Base-by-base conservation (phyloP, 2,797 vertebrate genomes). In the Zenarchopterus dispar region DNA sequence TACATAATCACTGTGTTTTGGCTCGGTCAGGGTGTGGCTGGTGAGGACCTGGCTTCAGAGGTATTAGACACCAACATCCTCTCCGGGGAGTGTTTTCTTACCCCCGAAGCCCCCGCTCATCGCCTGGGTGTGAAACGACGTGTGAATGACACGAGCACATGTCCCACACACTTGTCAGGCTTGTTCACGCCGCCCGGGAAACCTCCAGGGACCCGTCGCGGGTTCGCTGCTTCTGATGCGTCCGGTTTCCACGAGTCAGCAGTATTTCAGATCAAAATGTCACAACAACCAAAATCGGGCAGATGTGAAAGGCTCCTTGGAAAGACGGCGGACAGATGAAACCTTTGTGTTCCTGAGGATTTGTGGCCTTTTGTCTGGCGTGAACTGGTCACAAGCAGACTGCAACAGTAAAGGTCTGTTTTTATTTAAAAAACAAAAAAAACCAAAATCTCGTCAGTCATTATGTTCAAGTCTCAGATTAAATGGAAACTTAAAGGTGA, bases 11-110 rank as follows among this genome's bases (percentile, higher is more conserved):
- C 42, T 62, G 48, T 73, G 66, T 67, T 73, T 75, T 54, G 63
- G 68, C 48, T 46, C 42, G 42, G 43, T 45, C 41, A 67, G 81
- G 82, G 82, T 73, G 78, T 84, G 78, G 74, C 70, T 71, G 69
- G 60, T 28, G 50, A 48, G 47, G 58, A 39, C 61, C 50, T 65
- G 66, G 67, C 24, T 2, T 62, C 36, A 47, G 22, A 10, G 39
- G 47, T 58, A 47, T 79, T 53, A 69, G 67, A 70, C 70, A 58
- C 56, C 41, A 52, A 42, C 49, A 46, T 22, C 13, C 24, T 62
- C 44, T 15, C 5, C 16, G 16, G 23, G 42, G 18, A 21, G 57
- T 22, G 51, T 50, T 58, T 16, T 4, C 17, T 36, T 57, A 6
- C 45, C 55, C 22, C 62, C 60, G 53, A 33, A 44, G 15, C 13